Percentiles rank a stretch among this genome's conserved stretches.
Conservation (phyloP, 1,140 invertebrate genomes). For the Drosophila dunni region DNA sequence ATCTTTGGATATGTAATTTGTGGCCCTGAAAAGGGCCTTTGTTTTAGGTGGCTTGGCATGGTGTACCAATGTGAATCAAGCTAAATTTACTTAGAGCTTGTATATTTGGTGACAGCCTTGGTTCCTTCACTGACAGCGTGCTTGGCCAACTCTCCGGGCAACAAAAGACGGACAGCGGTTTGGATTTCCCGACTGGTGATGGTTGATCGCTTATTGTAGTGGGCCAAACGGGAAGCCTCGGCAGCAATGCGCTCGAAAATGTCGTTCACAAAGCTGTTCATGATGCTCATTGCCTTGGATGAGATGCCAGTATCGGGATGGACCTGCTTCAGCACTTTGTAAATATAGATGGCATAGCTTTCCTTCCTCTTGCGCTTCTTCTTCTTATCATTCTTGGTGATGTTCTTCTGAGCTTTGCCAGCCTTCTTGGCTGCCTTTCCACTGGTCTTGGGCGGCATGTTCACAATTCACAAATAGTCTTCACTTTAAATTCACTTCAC, state of each 20-base stretch:
- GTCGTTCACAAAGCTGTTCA: constrained; percentile 89
- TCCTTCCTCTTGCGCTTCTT: constrained; percentile 88
- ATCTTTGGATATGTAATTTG: constrained; percentile 30
- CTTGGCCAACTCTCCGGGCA: constrained; percentile 87
- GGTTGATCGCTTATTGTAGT: constrained; percentile 89
- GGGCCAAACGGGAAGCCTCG: constrained; percentile 89
- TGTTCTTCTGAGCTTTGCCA: constrained; percentile 86
- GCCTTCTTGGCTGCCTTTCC: constrained; percentile 86
- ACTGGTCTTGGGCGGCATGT: constrained; percentile 85
- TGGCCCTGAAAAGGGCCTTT: constrained; percentile 65
- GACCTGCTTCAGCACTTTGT: constrained; percentile 90
- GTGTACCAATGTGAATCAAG: neutral
- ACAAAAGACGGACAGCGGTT: constrained; percentile 86
- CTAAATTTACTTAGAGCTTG: constrained; percentile 39
- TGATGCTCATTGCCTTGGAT: constrained; percentile 87
- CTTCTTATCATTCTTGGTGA: constrained; percentile 86
- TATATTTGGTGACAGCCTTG: constrained; percentile 87
- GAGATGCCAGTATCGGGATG: constrained; percentile 89
- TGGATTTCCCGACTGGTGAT: constrained; percentile 86
- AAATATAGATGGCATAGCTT: constrained; percentile 88
- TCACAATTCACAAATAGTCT: neutral
- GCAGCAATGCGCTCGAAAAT: constrained; percentile 90
- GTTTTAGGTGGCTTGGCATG: neutral
- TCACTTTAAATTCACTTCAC: constrained; percentile 2
- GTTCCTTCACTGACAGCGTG: constrained; percentile 87